Base-by-base conservation (phyloP, 2,113 vertebrate species). In the Procavia capensis region DNA sequence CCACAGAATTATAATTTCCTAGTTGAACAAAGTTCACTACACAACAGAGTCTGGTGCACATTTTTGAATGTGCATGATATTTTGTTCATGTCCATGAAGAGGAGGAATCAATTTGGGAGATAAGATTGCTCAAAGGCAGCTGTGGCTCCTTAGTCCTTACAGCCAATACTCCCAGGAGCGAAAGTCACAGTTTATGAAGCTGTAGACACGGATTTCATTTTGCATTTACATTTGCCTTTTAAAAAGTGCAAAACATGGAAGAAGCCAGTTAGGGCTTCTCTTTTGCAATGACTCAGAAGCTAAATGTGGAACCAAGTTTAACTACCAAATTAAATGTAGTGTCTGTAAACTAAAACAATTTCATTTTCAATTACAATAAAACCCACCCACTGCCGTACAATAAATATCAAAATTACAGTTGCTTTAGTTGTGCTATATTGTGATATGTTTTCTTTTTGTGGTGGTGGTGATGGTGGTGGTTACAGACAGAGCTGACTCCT, bases 291-390 rank as follows among this genome's bases (percentile, higher is more conserved):
- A 95, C 9, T 88, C 34, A 76, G 63, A 91, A 72, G 25, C 74
- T 83, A 90, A 90, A 91, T 54, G 85, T 14, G 59, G 54, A 88
- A 17, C 47, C 88, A 95, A 24, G 4, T 90, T 97, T 92, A 90
- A 91, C 39, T 72, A 59, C 64, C 78, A 66, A 91, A 93, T 93
- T 96, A 96, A 90, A 91, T 90, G 27, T 50, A 93, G 94, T 95
- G 74, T 92, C 95, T 95, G 80, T 59, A 93, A 97, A 90, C 80
- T 36, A 96, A 96, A 96, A 57, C 90, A 88, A 96, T 92, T 90
- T 86, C 72, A 92, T 81, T 91, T 90, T 85, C 84, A 88, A 87
- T 93, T 95, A 90, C 47, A 92, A 85, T 63, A 45, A 86, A 63
- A n/a, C n/a, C n/a, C n/a, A n/a, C n/a, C n/a, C n/a, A n/a, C n/a